Evolutionary conservation across 1,140 invertebrate species (phyloP).

Genomic region (Drosophila bocqueti): DNA sequence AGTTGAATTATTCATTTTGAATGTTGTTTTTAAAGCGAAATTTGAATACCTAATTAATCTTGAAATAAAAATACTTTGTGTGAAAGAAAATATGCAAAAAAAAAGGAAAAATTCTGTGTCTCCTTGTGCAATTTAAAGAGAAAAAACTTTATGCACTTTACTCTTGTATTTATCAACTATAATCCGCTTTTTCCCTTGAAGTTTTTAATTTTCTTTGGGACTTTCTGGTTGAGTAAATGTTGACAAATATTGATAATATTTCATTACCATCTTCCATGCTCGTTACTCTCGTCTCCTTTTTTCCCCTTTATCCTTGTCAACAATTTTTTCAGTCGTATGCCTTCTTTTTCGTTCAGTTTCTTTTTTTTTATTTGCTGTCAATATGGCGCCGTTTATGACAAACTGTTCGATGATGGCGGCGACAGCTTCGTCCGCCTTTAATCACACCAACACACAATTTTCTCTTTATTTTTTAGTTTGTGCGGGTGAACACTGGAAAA

Average conservation of each 20-base stretch:
- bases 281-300: background rate
- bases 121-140: background rate
- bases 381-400: slow-evolving; percentile 79
- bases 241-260: slow-evolving; percentile 53
- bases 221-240: slow-evolving; percentile 25
- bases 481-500: background rate
- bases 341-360: slow-evolving; percentile 10
- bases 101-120: fast-evolving
- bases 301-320: slow-evolving; percentile 4
- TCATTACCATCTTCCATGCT: slow-evolving; percentile 34
- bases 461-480: background rate
- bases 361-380: slow-evolving; percentile 55
- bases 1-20: background rate
- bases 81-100: background rate
- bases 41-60: background rate
- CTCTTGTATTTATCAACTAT: background rate
- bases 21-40: background rate
- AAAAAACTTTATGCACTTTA: background rate
- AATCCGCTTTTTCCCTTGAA: slow-evolving; percentile 15
- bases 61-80: background rate
- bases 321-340: slow-evolving; percentile 10
- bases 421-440: slow-evolving; percentile 59
- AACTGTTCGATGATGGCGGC: slow-evolving; percentile 60
- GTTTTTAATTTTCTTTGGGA: slow-evolving; percentile 26
- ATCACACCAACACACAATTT: slow-evolving; percentile 40